Evolutionary conservation across 2,888 invertebrate species (phyloP).

Genomic region (Eupithecia subfuscata): DNA sequence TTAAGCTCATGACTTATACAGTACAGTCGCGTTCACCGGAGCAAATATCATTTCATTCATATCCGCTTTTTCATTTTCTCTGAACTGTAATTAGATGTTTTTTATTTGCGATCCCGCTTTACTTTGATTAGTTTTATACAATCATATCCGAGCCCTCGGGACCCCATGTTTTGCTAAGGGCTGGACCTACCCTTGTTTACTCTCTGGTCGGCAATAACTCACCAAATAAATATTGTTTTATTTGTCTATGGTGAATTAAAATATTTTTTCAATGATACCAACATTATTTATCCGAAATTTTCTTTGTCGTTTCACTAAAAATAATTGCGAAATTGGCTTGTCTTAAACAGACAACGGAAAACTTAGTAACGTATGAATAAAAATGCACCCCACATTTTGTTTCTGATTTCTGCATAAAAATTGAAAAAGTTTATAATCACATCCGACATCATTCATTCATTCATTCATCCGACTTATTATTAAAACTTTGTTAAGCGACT

Average conservation of each 20-base stretch:
- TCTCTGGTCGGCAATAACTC: conserved; percentile 29
- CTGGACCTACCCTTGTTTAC: conserved; percentile 23
- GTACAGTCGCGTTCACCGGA: conserved; percentile 47
- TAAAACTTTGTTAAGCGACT: conserved; percentile 17
- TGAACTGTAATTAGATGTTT: conserved; percentile 54
- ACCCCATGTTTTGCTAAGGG: conserved; percentile 26
- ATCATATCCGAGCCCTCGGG: conserved; percentile 30
- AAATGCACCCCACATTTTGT: not conserved
- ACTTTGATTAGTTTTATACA: conserved; percentile 41
- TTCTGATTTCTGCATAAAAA: not conserved
- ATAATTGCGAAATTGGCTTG: not conserved
- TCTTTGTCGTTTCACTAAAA: not conserved
- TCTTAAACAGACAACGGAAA: not conserved
- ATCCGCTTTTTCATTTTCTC: conserved; percentile 58
- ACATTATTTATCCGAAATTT: not conserved
- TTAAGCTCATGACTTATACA: conserved; percentile 35
- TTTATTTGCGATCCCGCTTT: conserved; percentile 39
- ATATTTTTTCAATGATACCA: not conserved
- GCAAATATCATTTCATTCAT: conserved; percentile 66
- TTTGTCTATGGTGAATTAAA: not conserved
- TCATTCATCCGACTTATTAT: conserved; percentile 27
- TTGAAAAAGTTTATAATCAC: conserved; percentile 20
- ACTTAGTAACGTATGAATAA: not conserved
- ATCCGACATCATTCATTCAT: too few relatives aligned
- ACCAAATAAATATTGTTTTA: conserved; percentile 15